Percentiles rank a stretch among this genome's conserved stretches.
phyloP scores from a whole-genome alignment of 2,888 invertebrate genomes.

The Sturmia bella region DNA sequence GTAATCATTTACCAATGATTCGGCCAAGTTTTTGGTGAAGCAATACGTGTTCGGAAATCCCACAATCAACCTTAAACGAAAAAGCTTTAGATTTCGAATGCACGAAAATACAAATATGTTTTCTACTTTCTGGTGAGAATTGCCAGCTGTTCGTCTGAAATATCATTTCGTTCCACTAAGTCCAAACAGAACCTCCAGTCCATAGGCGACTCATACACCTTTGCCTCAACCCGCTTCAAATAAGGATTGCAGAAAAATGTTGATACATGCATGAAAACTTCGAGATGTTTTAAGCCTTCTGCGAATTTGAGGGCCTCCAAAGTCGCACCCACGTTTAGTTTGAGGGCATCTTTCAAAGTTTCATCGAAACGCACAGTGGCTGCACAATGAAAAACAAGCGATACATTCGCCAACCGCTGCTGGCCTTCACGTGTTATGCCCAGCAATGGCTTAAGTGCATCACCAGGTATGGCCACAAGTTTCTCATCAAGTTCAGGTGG shows the following conservation, averaged over 20 bases:
- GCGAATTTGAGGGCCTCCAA: slow-evolving; percentile 85
- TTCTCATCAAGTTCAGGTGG: slow-evolving; percentile 75
- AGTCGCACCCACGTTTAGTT: slow-evolving; percentile 86
- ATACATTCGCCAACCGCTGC: slow-evolving; percentile 82
- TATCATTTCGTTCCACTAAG: slow-evolving; percentile 71
- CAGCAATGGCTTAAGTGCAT: slow-evolving; percentile 72
- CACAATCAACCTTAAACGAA: slow-evolving; percentile 71
- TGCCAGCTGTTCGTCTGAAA: slow-evolving; percentile 69
- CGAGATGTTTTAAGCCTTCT: slow-evolving; percentile 82
- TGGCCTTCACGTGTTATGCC: slow-evolving; percentile 73
- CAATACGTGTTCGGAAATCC: slow-evolving; percentile 93
- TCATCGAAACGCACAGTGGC: slow-evolving; percentile 93
- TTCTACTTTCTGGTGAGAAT: slow-evolving; percentile 76
- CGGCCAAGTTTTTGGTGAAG: slow-evolving; percentile 93
- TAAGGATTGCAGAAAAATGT: slow-evolving; percentile 94
- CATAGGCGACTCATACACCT: slow-evolving; percentile 75
- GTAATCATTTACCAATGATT: slow-evolving; percentile 88
- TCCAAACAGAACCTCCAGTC: slow-evolving; percentile 77
- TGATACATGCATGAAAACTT: slow-evolving; percentile 90
- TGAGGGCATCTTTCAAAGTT: slow-evolving; percentile 85
- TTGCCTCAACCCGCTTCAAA: slow-evolving; percentile 87
- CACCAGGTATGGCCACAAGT: slow-evolving; percentile 76
- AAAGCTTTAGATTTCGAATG: no score
- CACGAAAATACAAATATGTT: no score
- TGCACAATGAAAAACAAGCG: slow-evolving; percentile 89